Conservation (phyloP, 2,797 vertebrate genomes). For the Numenius phaeopus region DNA sequence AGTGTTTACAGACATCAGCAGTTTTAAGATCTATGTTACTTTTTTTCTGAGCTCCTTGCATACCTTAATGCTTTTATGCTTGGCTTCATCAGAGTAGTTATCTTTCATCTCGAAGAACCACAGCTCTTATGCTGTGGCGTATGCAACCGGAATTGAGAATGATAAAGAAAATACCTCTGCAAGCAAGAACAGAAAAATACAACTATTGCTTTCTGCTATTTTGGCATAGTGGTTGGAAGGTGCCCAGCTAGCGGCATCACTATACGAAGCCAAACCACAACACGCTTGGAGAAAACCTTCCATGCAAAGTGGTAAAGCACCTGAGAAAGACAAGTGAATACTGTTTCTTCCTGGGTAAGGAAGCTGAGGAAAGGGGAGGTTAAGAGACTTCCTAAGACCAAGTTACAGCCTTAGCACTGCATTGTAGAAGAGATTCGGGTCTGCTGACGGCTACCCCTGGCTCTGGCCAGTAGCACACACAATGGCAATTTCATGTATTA, state of each 20-base stretch:
- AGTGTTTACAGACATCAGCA: slow-evolving; percentile 43
- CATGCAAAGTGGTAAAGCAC: neutral
- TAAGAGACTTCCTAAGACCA: neutral
- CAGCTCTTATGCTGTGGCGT: rapidly evolving
- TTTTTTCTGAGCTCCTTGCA: neutral
- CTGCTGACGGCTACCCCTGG: neutral
- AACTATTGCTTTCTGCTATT: slow-evolving; percentile 20
- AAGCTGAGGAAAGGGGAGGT: neutral
- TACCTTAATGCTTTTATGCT: slow-evolving; percentile 18
- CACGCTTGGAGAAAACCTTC: neutral
- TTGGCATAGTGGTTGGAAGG: neutral
- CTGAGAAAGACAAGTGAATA: neutral
- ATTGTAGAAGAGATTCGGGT: neutral
- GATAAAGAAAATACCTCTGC: neutral
- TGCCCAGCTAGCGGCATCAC: neutral
- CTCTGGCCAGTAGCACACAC: neutral
- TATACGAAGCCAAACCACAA: neutral
- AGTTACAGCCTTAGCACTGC: neutral
- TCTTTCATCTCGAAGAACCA: neutral
- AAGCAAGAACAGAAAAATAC: neutral
- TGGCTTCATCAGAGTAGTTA: slow-evolving; percentile 8
- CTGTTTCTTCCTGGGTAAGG: neutral
- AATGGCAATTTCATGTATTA: neutral
- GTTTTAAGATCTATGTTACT: slow-evolving; percentile 29
- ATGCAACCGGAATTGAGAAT: neutral